Evolutionary conservation across 1,140 invertebrate species (phyloP).

Genomic region (Papilio polyxenes): DNA sequence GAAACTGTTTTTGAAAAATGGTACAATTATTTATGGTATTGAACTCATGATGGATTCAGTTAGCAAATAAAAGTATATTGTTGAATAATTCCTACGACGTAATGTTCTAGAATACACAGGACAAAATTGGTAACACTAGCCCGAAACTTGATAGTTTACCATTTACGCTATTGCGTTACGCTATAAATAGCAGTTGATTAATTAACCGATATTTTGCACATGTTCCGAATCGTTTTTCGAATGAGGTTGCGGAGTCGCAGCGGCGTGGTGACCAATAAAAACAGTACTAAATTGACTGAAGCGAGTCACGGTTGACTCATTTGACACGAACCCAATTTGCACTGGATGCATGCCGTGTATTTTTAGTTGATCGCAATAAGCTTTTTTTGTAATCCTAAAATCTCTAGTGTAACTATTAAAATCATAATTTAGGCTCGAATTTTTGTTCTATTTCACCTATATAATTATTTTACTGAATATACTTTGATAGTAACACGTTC

Average conservation of each 20-base stretch:
- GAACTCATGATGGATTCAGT: too few species aligned
- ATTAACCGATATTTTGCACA: conserved; percentile 21
- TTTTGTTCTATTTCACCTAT: too few species aligned
- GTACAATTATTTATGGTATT: too few species aligned
- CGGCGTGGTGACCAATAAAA: conserved; percentile 45
- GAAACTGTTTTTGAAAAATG: too few species aligned
- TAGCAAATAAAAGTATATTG: neutral
- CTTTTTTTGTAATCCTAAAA: conserved; percentile 46
- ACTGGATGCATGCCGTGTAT: conserved; percentile 46
- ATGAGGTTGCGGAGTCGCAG: conserved; percentile 2
- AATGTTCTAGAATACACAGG: neutral
- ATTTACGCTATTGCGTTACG: conserved; percentile 5
- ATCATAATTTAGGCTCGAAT: neutral
- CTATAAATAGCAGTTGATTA: conserved; percentile 33
- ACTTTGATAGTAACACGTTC: too few species aligned
- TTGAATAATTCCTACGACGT: neutral
- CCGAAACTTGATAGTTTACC: conserved; percentile 10
- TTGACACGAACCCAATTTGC: conserved; percentile 60
- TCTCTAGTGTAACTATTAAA: neutral
- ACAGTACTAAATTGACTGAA: conserved; percentile 44
- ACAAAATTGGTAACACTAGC: conserved; percentile 6
- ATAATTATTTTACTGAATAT: too few species aligned
- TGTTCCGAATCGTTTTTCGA: conserved; percentile 11
- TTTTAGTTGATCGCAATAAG: conserved; percentile 47
- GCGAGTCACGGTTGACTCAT: conserved; percentile 53